A percentile compares a stretch with the other conserved stretches of the same genome.
Conservation (phyloP, 2,113 vertebrate genomes). For the Chaenogobius annularis region DNA sequence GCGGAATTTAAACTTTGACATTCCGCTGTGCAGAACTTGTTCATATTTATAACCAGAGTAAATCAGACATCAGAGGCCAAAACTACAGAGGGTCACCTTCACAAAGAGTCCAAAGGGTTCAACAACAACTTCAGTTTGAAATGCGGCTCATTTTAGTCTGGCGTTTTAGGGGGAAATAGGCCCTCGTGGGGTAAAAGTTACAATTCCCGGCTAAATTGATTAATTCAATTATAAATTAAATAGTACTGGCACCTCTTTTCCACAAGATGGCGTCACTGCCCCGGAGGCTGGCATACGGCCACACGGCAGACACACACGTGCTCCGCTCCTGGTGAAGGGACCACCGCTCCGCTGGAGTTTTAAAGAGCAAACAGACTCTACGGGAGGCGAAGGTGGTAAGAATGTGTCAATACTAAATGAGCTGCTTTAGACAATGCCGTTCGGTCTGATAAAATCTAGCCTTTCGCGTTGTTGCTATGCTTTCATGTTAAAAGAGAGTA, state of each 20-base stretch:
- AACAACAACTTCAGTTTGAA: no score
- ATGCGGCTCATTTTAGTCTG: no score
- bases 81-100: no score
- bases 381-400: neutral
- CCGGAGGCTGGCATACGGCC: neutral
- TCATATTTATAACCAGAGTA: no score
- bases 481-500: neutral
- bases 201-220: no score
- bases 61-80: no score
- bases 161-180: no score
- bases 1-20: no score
- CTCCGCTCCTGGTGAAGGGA: neutral
- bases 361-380: neutral
- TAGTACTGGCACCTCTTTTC: neutral
- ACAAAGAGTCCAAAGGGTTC: no score
- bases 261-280: constrained; percentile 40
- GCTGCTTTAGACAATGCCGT: neutral
- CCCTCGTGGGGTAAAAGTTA: no score
- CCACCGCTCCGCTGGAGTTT: neutral
- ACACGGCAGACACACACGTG: neutral
- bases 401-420: neutral
- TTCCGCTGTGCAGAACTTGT: no score
- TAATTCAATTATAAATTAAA: neutral
- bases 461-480: neutral
- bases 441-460: neutral